Percentiles rank a stretch among this genome's conserved stretches.
These are phyloP conservation scores for Takifugu flavidus DNA, from an alignment of 2,113 vertebrate genomes.

Conservation along the genomic window DNA sequence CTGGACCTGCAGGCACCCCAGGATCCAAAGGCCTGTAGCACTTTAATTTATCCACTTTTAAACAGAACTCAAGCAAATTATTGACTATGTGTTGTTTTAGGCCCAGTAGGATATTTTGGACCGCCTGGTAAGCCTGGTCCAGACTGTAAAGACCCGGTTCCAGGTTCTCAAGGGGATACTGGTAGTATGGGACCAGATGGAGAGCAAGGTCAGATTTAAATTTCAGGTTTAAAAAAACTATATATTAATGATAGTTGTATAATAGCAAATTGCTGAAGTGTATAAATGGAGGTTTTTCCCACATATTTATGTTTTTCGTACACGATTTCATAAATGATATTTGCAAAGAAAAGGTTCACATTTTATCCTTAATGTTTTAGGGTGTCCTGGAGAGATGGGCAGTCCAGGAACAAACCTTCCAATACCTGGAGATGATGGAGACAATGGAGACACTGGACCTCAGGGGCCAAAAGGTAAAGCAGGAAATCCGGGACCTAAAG, in stretches of 20 bases:
- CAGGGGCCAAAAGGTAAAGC: conserved; percentile 29
- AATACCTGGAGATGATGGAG: conserved; percentile 77
- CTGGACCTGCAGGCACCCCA: conserved; percentile 49
- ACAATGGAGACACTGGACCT: conserved; percentile 60
- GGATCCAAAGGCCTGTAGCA: conserved; percentile 56
- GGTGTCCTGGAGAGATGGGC: conserved; percentile 45
- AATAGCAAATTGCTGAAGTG: no score
- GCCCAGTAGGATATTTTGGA: conserved; percentile 40
- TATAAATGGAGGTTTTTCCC: no score
- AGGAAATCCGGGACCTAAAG: conserved; percentile 38
- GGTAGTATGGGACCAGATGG: conserved; percentile 51
- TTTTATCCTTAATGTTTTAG: conserved; percentile 39
- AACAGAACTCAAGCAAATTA: neutral
- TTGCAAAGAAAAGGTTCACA: no score
- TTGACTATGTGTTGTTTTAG: conserved; percentile 24
- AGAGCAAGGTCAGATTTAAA: conserved; percentile 39
- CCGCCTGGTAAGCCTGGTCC: conserved; percentile 33
- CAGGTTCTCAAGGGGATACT: conserved; percentile 36
- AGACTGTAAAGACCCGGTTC: conserved; percentile 28
- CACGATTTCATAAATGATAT: no score
- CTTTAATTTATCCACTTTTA: neutral
- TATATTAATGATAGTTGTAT: no score
- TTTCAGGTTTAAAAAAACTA: neutral
- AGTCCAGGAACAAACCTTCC: conserved; percentile 46
- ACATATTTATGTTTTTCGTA: no score